Evolutionary conservation across 2,888 invertebrate species (phyloP), one percentile per base, ranked within the genome.

Genomic region (Pediacus dermestoides): DNA sequence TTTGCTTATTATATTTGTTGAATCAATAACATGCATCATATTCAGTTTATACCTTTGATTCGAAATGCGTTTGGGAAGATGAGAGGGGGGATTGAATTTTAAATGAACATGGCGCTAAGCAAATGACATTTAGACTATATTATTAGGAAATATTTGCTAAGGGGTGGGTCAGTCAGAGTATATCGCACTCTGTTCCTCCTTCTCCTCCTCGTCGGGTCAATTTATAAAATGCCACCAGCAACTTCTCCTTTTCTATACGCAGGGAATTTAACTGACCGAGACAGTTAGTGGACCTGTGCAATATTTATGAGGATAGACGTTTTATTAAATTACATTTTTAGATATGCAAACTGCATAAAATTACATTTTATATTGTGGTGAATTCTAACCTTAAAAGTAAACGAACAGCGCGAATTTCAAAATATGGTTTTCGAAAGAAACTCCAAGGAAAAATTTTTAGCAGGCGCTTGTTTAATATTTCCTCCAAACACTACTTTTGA

Each of bases 1-100:
- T 55, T 55, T 50, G 48, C 51, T 55, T 51, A 55, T 55, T 55
- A 55, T 55, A 55, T 55, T 53, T 52, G 48, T 47, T 48, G 39
- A 50, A 54, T 52, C 53, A 46, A 54, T 54, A 54, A 31, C 38
- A 27, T n/a, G n/a, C n/a, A n/a, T n/a, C n/a, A n/a, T 8, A 16
- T 10, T 31, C 31, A 8, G 18, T 31, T 16, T 2, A 18, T 12
- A 35, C 32, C 35, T 14, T 15, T 31, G 37, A 35, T 39, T 40
- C 36, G 37, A 42, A n/a, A n/a, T n/a, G n/a, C n/a, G n/a, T n/a
- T n/a, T n/a, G n/a, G n/a, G n/a, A n/a, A n/a, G n/a, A n/a, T n/a
- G n/a, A n/a, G n/a, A n/a, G n/a, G n/a, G n/a, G n/a, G n/a, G n/a
- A n/a, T n/a, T n/a, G n/a, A 39, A 40, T 42, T 45, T 42, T 36